phyloP scores from a whole-genome alignment of 2,888 invertebrate species.

The Caenorhabditis angaria region DNA sequence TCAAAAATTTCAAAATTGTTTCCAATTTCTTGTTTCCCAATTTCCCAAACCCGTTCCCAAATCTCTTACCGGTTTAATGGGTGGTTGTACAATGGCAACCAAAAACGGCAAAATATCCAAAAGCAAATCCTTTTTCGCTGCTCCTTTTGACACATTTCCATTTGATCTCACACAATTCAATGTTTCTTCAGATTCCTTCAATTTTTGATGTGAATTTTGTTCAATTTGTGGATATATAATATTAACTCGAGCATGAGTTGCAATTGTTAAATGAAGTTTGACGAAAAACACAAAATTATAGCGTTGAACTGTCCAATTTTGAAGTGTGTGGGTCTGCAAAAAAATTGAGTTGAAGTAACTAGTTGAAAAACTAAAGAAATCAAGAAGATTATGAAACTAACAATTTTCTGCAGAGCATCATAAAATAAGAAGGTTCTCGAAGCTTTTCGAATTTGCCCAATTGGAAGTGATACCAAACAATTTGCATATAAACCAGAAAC shows the following conservation, averaged over 20 bases:
- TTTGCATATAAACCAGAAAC: slow-evolving; percentile 55
- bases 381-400: slow-evolving; percentile 13
- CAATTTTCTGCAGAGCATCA: slow-evolving; percentile 44
- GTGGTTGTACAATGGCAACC: slow-evolving; percentile 50
- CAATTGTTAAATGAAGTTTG: slow-evolving; percentile 51
- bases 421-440: slow-evolving; percentile 42
- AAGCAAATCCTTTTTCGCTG: slow-evolving; percentile 27
- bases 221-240: slow-evolving; percentile 47
- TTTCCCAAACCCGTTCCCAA: background rate
- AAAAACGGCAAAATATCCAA: slow-evolving; percentile 45
- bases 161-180: slow-evolving; percentile 26
- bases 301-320: slow-evolving; percentile 49
- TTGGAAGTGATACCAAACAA: slow-evolving; percentile 47
- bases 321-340: slow-evolving; percentile 37
- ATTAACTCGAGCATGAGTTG: slow-evolving; percentile 49
- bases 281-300: slow-evolving; percentile 50
- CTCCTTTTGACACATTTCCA: slow-evolving; percentile 9
- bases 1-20: background rate
- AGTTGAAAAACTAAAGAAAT: no score
- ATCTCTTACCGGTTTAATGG: slow-evolving; percentile 50
- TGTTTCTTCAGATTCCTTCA: slow-evolving; percentile 36
- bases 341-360: background rate
- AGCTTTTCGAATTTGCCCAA: slow-evolving; percentile 41
- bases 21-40: background rate
- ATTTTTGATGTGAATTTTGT: slow-evolving; percentile 35